phyloP scores from a whole-genome alignment of 2,113 vertebrate species.

The Zootoca vivipara region DNA sequence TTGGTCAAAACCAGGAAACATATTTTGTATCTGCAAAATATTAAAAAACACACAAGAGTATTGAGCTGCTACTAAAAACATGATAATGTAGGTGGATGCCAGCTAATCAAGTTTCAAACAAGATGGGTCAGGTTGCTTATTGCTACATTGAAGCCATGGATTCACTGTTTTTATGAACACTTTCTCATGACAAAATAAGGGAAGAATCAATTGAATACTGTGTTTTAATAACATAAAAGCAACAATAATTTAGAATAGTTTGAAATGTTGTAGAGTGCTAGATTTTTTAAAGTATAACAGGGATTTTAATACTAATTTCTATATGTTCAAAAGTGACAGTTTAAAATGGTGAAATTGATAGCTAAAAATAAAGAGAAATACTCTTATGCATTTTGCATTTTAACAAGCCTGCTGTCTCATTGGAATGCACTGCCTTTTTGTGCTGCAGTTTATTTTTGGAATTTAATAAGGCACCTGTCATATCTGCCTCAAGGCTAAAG shows the following conservation, averaged over 20 bases:
- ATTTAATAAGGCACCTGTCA: conserved; percentile 88
- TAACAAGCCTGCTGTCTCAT: conserved; percentile 82
- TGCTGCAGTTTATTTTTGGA: conserved; percentile 84
- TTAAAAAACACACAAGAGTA: no score
- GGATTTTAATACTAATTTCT: conserved; percentile 60
- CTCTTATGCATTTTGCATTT: conserved; percentile 79
- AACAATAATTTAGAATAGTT: conserved; percentile 37
- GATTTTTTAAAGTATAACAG: conserved; percentile 46
- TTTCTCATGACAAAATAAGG: background rate
- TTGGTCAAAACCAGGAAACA: background rate
- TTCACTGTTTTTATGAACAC: background rate
- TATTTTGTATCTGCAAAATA: background rate
- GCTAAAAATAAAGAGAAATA: conserved; percentile 74
- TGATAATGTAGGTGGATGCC: background rate
- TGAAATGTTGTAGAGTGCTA: conserved; percentile 34
- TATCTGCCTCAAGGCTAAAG: conserved; percentile 85
- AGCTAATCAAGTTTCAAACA: background rate
- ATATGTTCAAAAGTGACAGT: conserved; percentile 64
- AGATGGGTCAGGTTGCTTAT: background rate
- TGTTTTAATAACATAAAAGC: conserved; percentile 44
- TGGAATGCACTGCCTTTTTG: conserved; percentile 79
- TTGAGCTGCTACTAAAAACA: background rate
- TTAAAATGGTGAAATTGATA: conserved; percentile 72
- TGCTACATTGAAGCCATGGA: background rate
- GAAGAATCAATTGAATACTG: conserved; percentile 23